Evolutionary conservation across 2,797 vertebrate genomes (phyloP).

Genomic region (Chlorospingus semifuscus): DNA sequence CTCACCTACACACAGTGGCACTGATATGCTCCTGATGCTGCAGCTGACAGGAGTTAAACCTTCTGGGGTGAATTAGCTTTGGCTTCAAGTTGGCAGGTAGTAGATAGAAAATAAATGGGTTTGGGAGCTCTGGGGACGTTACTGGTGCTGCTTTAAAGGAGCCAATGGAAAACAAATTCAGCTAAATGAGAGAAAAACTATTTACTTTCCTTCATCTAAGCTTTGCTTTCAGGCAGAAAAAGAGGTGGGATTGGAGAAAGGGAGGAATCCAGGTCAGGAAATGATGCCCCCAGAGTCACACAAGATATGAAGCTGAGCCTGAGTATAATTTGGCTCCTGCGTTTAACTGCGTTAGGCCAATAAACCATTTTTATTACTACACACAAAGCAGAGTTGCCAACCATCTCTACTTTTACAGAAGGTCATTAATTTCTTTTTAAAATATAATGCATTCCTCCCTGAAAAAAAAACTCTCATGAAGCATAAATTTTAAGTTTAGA

Average conservation of each 20-base stretch:
- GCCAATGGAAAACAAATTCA: slow-evolving; percentile 55
- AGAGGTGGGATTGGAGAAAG: not conserved
- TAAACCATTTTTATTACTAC: slow-evolving; percentile 78
- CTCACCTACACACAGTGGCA: not conserved
- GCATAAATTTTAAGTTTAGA: slow-evolving; percentile 68
- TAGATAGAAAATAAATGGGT: slow-evolving; percentile 57
- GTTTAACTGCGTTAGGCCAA: slow-evolving; percentile 47
- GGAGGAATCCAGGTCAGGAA: slow-evolving; percentile 31
- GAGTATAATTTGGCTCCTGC: slow-evolving; percentile 47
- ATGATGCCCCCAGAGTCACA: not conserved
- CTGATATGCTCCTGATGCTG: not conserved
- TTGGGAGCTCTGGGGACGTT: slow-evolving; percentile 45
- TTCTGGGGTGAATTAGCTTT: slow-evolving; percentile 56
- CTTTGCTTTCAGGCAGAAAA: slow-evolving; percentile 28
- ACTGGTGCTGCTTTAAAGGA: not conserved
- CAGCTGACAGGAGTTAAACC: slow-evolving; percentile 24
- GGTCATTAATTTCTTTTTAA: slow-evolving; percentile 66
- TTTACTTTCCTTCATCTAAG: slow-evolving; percentile 36
- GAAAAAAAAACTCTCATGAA: slow-evolving; percentile 14
- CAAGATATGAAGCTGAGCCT: not conserved
- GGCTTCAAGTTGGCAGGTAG: slow-evolving; percentile 14
- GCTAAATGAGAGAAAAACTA: slow-evolving; percentile 48
- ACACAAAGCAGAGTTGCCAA: slow-evolving; percentile 59
- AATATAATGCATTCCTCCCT: slow-evolving; percentile 50
- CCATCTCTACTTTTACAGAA: slow-evolving; percentile 65